Percentiles rank a stretch among this genome's conserved stretches.
Evolutionary conservation across 2,113 vertebrate genomes (phyloP).

Genomic region (Rattus norvegicus): DNA sequence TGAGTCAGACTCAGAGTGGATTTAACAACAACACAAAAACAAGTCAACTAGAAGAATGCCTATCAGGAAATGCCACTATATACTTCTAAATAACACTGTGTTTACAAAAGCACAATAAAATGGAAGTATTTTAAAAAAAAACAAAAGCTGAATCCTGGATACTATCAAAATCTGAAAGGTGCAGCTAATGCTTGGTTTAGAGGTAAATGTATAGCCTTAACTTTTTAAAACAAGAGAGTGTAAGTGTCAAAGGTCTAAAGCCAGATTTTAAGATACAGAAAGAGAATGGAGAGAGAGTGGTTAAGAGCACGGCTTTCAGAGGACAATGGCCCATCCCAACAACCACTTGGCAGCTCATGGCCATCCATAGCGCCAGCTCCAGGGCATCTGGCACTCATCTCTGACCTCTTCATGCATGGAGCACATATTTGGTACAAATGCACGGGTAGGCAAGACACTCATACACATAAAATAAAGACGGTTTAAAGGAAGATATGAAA

Average conservation of each 20-base stretch:
- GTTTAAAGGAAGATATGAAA: background rate
- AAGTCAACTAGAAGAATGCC: background rate
- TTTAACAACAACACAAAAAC: background rate
- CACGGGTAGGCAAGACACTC: background rate
- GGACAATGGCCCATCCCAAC: background rate
- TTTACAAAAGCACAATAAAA: background rate
- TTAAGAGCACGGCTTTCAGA: background rate
- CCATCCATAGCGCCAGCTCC: background rate
- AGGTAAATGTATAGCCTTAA: constrained; percentile 2
- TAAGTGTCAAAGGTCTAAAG: background rate
- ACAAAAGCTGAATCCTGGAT: background rate
- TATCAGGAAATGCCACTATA: background rate
- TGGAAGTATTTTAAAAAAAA: background rate
- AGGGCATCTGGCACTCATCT: background rate
- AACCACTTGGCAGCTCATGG: background rate
- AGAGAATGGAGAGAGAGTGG: background rate
- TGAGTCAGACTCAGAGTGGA: background rate
- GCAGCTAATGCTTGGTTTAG: background rate
- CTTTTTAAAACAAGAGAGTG: background rate
- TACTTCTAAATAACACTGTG: background rate
- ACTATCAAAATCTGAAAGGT: background rate
- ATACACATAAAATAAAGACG: background rate
- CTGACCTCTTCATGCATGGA: background rate
- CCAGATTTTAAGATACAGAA: background rate
- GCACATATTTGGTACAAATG: background rate